Evolutionary conservation across 2,113 vertebrate species (phyloP).

Genomic region (Istiophorus platypterus): DNA sequence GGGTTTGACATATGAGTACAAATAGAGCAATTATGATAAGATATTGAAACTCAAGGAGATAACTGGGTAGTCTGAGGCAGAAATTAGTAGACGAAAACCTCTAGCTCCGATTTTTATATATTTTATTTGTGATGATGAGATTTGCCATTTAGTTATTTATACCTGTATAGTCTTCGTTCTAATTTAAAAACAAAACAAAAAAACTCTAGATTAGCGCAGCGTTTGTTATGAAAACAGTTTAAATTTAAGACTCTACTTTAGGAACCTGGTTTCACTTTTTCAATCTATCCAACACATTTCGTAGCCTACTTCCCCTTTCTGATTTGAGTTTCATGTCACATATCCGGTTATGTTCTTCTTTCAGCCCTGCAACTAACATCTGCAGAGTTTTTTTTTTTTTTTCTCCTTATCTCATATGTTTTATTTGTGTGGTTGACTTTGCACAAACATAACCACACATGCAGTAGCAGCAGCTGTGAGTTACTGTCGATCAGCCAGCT

Average conservation of each 20-base stretch:
- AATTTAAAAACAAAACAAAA: background rate
- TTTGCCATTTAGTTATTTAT: background rate
- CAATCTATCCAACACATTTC: background rate
- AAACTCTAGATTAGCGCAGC: background rate
- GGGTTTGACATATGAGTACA: background rate
- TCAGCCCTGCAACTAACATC: slow-evolving; percentile 55
- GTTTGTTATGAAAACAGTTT: background rate
- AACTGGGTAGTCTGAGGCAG: background rate
- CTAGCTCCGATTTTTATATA: background rate
- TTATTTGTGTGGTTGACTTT: slow-evolving; percentile 47
- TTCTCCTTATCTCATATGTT: slow-evolving; percentile 54
- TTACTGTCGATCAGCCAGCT: slow-evolving; percentile 56
- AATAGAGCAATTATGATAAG: background rate
- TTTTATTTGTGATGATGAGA: background rate
- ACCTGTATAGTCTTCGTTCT: background rate
- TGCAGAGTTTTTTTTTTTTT: slow-evolving; percentile 33
- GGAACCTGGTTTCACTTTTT: slow-evolving; percentile 18
- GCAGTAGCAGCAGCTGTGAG: slow-evolving; percentile 58
- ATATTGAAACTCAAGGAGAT: background rate
- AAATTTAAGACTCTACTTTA: background rate
- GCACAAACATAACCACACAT: slow-evolving; percentile 29
- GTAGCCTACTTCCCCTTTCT: slow-evolving; percentile 55
- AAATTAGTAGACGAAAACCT: background rate
- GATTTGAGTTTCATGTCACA: slow-evolving; percentile 59
- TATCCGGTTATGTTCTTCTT: slow-evolving; percentile 61